These are phyloP conservation scores for Chroicocephalus ridibundus DNA, from an alignment of 2,113 vertebrate species.

Conservation along the genomic window DNA sequence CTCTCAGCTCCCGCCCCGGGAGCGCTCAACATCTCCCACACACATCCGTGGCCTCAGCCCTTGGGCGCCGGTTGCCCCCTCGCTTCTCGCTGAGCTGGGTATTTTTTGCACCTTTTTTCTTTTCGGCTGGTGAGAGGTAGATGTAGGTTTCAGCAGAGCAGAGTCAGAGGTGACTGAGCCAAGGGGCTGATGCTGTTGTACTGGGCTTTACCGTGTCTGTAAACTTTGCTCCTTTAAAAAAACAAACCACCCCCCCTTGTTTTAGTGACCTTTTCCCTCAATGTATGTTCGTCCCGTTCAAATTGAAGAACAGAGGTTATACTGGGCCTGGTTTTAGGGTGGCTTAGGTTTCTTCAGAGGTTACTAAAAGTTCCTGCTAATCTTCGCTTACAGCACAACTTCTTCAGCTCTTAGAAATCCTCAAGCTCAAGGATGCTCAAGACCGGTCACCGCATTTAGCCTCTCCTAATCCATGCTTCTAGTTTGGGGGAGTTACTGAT, in stretches of 20 bases:
- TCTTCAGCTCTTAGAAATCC: background rate
- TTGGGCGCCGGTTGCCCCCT: background rate
- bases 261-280: background rate
- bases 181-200: background rate
- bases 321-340: background rate
- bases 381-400: background rate
- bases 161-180: background rate
- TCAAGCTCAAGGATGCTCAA: background rate
- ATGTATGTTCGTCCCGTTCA: background rate
- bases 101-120: background rate
- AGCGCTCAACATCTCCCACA: background rate
- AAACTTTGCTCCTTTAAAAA: background rate
- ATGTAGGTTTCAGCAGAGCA: accelerated
- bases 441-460: background rate
- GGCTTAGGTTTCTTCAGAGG: background rate
- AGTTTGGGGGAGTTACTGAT: background rate
- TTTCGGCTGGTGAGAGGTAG: background rate
- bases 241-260: background rate
- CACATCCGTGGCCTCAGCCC: accelerated
- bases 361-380: background rate
- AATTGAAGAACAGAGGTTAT: background rate
- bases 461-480: background rate
- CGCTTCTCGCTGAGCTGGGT: background rate
- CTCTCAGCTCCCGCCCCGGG: background rate
- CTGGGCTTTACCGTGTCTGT: background rate